Percentiles rank a stretch among this genome's conserved stretches.
Conservation (phyloP, 2,888 invertebrate genomes). For the Idaea straminata region DNA sequence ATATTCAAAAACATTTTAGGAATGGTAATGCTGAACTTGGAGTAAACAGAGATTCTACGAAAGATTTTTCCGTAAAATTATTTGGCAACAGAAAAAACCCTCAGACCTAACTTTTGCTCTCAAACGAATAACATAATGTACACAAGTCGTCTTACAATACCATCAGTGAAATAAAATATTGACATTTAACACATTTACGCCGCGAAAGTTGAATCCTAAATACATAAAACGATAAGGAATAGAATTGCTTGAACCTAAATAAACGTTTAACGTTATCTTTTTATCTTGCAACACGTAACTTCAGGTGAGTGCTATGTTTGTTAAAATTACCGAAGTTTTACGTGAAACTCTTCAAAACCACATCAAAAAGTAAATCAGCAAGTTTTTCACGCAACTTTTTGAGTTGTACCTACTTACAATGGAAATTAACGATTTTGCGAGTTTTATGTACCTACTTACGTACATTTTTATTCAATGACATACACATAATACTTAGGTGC, state of each 20-base stretch:
- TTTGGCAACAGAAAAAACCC: not conserved
- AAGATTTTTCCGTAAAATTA: not conserved
- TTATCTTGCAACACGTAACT: not conserved
- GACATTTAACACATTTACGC: not conserved
- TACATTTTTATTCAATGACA: too few relatives aligned
- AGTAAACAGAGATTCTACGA: not conserved
- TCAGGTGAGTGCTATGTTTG: not conserved
- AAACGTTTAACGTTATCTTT: not conserved
- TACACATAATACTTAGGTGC: too few relatives aligned
- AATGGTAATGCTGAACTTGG: not conserved
- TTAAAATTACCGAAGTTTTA: not conserved
- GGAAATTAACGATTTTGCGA: not conserved
- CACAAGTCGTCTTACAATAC: not conserved
- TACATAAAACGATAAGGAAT: not conserved
- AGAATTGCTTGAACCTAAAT: not conserved
- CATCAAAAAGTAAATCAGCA: slow-evolving; percentile 1
- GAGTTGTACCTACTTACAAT: not conserved
- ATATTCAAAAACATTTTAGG: not conserved
- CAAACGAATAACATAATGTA: not conserved
- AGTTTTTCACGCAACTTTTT: not conserved
- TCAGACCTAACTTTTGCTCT: not conserved
- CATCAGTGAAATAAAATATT: not conserved
- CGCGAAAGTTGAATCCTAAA: not conserved
- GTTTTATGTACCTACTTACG: not conserved
- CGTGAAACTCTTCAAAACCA: not conserved